Evolutionary conservation across 2,113 vertebrate species (phyloP), one percentile per base, ranked within the genome.

Genomic region (Holacanthus passer): DNA sequence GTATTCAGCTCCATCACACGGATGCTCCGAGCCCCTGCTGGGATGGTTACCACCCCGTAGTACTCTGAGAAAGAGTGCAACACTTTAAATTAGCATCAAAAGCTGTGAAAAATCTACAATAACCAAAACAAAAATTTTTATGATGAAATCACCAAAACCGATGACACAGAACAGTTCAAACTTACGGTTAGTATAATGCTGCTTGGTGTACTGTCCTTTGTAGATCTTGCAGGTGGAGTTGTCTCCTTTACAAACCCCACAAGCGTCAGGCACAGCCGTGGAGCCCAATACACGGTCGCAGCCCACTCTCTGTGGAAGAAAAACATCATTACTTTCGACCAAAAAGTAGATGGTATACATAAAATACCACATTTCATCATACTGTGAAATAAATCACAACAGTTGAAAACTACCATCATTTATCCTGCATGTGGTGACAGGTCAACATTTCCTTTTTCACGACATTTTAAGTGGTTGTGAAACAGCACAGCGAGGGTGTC

Each of bases 271-370:
- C 3, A 85, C 81, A 24, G 96, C 96, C 32, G 91, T 84, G 0
- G 97, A 98, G 31, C 96, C 96, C 84, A 98, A 88, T 53, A 97
- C 79, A 1, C 88, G 88, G 81, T 98, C 97, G 90, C 97, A 98
- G 59, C 97, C 97, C 62, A 97, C 97, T 85, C 81, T 94, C 97
- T 97, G 86, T 39, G 85, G 31, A 85, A 89, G 71, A 76, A 69
- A 81, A 77, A 67, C 64, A 60, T 45, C 14, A 75, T 24, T n/a
- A 22, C 58, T 24, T 72, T 58, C 53, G 29, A 70, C 10, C 35
- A 66, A 63, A 65, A 50, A 64, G n/a, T 5, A 64, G 13, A 45
- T 74, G 22, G n/a, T 27, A 52, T 56, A 32, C 37, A 84, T 58
- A 41, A 69, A 62, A 70, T 43, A 7, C 56, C 66, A 37, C 39